phyloP scores from a whole-genome alignment of 2,797 vertebrate species.

The Cyprinodon diabolis region DNA sequence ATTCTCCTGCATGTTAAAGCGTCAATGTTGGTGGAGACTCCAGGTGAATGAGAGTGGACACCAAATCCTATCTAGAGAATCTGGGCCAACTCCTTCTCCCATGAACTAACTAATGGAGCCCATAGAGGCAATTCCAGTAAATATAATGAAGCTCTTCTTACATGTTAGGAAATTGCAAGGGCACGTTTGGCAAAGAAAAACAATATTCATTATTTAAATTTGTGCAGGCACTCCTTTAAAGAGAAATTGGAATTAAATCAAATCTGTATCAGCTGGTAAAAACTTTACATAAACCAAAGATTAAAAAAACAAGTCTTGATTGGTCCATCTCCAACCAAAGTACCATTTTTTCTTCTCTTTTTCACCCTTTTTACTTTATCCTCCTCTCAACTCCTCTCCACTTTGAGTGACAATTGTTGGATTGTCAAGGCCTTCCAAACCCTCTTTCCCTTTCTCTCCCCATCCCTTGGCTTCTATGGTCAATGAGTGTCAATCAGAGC shows the following conservation, averaged over 20 bases:
- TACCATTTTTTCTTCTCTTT: not conserved
- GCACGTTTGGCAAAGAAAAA: too few species aligned
- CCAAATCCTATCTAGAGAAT: too few species aligned
- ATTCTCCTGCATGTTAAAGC: too few species aligned
- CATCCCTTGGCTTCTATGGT: conserved; percentile 79
- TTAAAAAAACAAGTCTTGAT: not conserved
- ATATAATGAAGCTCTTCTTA: too few species aligned
- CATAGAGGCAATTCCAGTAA: too few species aligned
- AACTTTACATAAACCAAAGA: not conserved
- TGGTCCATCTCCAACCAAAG: not conserved
- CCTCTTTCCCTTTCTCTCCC: conserved; percentile 42
- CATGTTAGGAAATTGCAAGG: too few species aligned
- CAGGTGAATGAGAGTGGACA: too few species aligned
- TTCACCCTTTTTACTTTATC: conserved; percentile 10
- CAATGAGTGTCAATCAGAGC: conserved; percentile 92
- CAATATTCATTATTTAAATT: too few species aligned
- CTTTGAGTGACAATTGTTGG: conserved; percentile 78
- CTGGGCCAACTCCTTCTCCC: too few species aligned
- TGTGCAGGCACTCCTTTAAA: not conserved
- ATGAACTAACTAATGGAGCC: too few species aligned
- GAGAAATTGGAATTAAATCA: not conserved
- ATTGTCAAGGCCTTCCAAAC: conserved; percentile 68
- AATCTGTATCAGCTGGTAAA: not conserved
- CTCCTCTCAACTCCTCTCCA: conserved; percentile 27
- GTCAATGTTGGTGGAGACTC: too few species aligned